These are phyloP conservation scores for Drosophila tropicalis DNA, from an alignment of 1,140 invertebrate genomes.

Conservation along the genomic window DNA sequence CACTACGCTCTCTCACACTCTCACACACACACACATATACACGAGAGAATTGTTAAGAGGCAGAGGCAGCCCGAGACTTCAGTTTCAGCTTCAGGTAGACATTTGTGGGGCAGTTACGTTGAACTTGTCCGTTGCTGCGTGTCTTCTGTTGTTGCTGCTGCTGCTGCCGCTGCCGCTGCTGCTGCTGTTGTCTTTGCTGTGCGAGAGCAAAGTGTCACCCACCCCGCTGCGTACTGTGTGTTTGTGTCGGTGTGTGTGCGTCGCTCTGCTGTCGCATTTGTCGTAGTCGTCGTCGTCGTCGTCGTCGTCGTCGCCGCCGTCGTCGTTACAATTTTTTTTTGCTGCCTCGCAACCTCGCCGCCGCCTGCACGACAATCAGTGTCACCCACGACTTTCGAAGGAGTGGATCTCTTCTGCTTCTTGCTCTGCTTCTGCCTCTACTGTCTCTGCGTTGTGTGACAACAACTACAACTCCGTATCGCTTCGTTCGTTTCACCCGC, in stretches of 20 bases:
- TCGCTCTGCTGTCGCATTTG: slow-evolving; percentile 58
- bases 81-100: slow-evolving; percentile 62
- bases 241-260: slow-evolving; percentile 13
- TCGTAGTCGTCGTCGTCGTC: slow-evolving; percentile 43
- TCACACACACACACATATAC: slow-evolving; percentile 22
- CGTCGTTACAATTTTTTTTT: slow-evolving; percentile 47
- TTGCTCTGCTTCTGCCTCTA: slow-evolving; percentile 30
- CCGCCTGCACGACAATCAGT: slow-evolving; percentile 73
- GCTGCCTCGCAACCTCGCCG: slow-evolving; percentile 45
- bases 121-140: slow-evolving; percentile 72
- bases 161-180: slow-evolving; percentile 29
- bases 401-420: slow-evolving; percentile 69
- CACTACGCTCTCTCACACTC: slow-evolving; percentile 29
- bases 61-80: slow-evolving; percentile 24
- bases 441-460: slow-evolving; percentile 6
- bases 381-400: slow-evolving; percentile 80
- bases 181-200: slow-evolving; percentile 33
- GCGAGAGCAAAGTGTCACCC: slow-evolving; percentile 69
- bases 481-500: slow-evolving; percentile 1
- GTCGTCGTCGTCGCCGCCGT: slow-evolving; percentile 24
- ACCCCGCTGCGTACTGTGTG: slow-evolving; percentile 44
- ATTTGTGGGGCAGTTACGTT: slow-evolving; percentile 71
- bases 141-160: slow-evolving; percentile 18
- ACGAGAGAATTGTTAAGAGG: slow-evolving; percentile 29
- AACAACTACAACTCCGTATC: neutral